Evolutionary conservation across 64 coral and sea anemone species (phyloP), one percentile per base, ranked within the genome.

Genomic region (Anthopleura sola): DNA sequence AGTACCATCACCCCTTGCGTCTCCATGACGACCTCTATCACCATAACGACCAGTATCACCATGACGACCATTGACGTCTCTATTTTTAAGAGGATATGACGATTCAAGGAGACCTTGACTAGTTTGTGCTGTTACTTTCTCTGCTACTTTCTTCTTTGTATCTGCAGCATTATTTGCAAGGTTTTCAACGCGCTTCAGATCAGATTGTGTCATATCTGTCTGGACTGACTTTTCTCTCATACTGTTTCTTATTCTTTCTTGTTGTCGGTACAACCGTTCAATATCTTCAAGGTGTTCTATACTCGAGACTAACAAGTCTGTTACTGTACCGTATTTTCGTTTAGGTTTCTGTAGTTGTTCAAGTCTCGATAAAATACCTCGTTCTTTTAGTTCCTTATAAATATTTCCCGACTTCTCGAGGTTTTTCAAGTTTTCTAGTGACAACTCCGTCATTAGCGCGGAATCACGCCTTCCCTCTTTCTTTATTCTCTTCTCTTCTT

Each of bases 221-320:
- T 46, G 38, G 21, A n/a, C 20, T 44, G 36, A 6, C 76, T 48
- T 79, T 24, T 79, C 76, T 79, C 6, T n/a, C 19, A 18, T 79
- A 79, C 0, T 38, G 0, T 79, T 33, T 46, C 44, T 79, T 23
- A 16, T 20, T 23, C 37, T 38, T 48, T 79, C 76, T 11, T 12
- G 71, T 66, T 78, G 69, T 36, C 40, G 62, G 68, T 90, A 85
- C n/a, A 85, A 49, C 37, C 49, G 49, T 84, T 90, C 82, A 6
- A 90, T 60, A 78, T 90, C 81, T 90, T 90, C 88, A 49, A 76
- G 83, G 33, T 90, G 78, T 48, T 90, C 44, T 16, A 90, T 24
- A 78, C 84, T 83, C 23, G 44, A 83, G 19, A 75, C 20, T 38
- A 66, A 32, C n/a, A 89, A 26, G 36, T 83, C 87, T 24, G 87